Percentiles rank a stretch among this genome's conserved stretches.
Conservation (phyloP, 2,888 invertebrate genomes). For the Trachelus tabidus region DNA sequence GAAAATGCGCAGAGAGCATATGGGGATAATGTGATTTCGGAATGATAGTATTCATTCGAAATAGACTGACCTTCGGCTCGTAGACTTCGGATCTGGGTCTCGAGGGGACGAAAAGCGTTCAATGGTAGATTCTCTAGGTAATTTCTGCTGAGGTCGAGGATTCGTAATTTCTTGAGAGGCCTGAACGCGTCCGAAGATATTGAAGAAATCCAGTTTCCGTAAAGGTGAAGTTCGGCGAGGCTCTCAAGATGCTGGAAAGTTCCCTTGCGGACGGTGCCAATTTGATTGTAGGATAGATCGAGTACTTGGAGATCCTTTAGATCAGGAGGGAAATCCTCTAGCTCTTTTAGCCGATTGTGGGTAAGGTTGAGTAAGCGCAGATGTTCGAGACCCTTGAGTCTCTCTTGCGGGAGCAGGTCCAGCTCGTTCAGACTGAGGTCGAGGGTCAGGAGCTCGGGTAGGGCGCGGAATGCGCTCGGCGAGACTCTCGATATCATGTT, state of each 20-base stretch:
- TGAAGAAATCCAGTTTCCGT: slow-evolving; percentile 84
- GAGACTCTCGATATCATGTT: slow-evolving; percentile 84
- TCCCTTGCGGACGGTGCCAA: slow-evolving; percentile 79
- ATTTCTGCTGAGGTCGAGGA: slow-evolving; percentile 85
- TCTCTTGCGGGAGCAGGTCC: slow-evolving; percentile 84
- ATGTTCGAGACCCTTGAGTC: slow-evolving; percentile 81
- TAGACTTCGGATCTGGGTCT: slow-evolving; percentile 83
- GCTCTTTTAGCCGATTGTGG: slow-evolving; percentile 82
- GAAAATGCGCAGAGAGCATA: background rate
- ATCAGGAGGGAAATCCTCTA: slow-evolving; percentile 85
- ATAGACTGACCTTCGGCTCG: slow-evolving; percentile 80
- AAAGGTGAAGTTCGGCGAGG: slow-evolving; percentile 81
- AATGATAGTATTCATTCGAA: background rate
- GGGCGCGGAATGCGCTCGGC: slow-evolving; percentile 84
- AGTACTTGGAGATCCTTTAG: slow-evolving; percentile 81
- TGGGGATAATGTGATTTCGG: background rate
- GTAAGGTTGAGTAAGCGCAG: slow-evolving; percentile 84
- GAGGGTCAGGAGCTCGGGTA: slow-evolving; percentile 80
- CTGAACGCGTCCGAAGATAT: slow-evolving; percentile 83
- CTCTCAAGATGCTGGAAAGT: slow-evolving; percentile 83
- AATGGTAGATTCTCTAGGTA: slow-evolving; percentile 84
- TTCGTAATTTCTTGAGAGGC: slow-evolving; percentile 78
- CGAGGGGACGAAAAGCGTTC: slow-evolving; percentile 81
- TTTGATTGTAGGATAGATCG: slow-evolving; percentile 86
- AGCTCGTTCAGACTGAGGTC: slow-evolving; percentile 87